These are phyloP conservation scores for Chymomyza amoena DNA, from an alignment of 2,888 invertebrate genomes.

Conservation along the genomic window DNA sequence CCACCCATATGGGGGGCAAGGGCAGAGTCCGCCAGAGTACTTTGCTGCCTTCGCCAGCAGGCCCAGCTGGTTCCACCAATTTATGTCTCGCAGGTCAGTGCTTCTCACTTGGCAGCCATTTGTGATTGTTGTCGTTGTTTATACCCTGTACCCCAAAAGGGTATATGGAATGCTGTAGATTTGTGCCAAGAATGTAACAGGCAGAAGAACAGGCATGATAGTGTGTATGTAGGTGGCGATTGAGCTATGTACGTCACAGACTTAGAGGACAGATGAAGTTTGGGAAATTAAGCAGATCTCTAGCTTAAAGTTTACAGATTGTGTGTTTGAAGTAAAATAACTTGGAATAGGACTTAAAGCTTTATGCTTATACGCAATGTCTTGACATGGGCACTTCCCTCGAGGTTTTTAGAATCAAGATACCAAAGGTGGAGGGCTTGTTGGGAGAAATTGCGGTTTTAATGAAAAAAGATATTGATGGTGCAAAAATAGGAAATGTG, in stretches of 20 bases:
- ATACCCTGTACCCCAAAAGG: background rate
- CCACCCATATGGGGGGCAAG: constrained; percentile 3
- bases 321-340: too few relatives aligned
- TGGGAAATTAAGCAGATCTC: too few relatives aligned
- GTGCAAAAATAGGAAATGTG: too few relatives aligned
- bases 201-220: background rate
- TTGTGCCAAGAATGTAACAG: background rate
- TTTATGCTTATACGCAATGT: too few relatives aligned
- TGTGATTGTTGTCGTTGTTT: constrained; percentile 1
- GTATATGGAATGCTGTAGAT: background rate
- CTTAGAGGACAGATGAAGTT: too few relatives aligned
- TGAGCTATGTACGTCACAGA: background rate
- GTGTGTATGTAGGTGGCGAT: background rate
- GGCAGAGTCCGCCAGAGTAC: constrained; percentile 5
- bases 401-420: too few relatives aligned
- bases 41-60: background rate
- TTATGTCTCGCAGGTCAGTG: constrained; percentile 62
- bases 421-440: too few relatives aligned
- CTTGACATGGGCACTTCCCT: too few relatives aligned
- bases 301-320: too few relatives aligned
- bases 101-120: constrained; percentile 62
- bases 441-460: too few relatives aligned
- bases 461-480: too few relatives aligned
- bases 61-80: constrained; percentile 18
- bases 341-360: too few relatives aligned